Conservation (phyloP, 2,113 vertebrate species). For the Otis tarda region DNA sequence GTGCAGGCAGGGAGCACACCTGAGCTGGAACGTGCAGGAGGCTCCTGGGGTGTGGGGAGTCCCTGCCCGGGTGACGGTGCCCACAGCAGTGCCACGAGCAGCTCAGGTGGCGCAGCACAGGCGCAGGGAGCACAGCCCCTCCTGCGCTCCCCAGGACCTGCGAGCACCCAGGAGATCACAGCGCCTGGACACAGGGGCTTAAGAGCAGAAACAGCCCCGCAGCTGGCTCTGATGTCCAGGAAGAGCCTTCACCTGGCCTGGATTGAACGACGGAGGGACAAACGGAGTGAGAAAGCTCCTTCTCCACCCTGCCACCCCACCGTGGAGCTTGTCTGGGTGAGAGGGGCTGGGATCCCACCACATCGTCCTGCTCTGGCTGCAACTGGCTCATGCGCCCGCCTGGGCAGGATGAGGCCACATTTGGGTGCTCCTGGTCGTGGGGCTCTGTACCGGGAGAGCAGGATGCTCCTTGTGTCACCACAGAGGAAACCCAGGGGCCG, state of each 20-base stretch:
- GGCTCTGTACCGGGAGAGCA: background rate
- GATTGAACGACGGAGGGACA: background rate
- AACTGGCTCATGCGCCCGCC: accelerated
- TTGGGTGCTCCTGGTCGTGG: background rate
- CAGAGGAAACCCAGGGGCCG: background rate
- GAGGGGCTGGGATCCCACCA: background rate
- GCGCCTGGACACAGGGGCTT: background rate
- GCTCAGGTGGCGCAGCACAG: background rate
- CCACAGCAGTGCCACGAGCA: background rate
- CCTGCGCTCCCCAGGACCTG: background rate
- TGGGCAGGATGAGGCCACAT: background rate
- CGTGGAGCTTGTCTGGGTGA: accelerated
- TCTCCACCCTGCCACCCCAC: background rate
- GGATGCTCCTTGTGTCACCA: background rate
- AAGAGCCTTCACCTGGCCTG: background rate
- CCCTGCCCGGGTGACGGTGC: background rate
- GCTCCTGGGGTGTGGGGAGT: background rate
- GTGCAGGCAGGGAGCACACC: background rate
- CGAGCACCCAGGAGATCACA: background rate
- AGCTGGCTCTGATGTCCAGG: background rate
- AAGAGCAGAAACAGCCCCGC: background rate
- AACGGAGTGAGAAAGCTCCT: background rate
- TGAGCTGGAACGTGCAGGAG: background rate
- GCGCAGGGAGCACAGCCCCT: background rate
- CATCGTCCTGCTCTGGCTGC: background rate